Evolutionary conservation across 2,888 invertebrate species (phyloP).

Genomic region (Melieria crassipennis): DNA sequence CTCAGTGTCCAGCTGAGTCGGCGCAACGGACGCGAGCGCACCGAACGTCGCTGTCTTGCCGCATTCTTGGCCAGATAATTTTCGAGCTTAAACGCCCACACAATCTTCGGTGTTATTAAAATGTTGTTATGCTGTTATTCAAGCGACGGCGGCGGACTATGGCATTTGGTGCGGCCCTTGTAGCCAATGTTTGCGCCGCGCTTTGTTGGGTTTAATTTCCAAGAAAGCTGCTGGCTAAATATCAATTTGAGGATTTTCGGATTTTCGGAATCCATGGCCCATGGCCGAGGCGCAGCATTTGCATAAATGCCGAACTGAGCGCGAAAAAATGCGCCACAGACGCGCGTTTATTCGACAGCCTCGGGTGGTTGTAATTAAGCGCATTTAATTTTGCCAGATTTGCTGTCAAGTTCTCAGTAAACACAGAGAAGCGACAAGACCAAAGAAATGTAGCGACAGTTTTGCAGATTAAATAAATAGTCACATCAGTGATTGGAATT

Average conservation of each 20-base stretch:
- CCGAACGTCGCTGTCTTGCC: constrained; percentile 1
- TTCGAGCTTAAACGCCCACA: constrained; percentile 53
- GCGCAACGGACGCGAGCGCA: not conserved
- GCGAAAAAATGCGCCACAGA: not conserved
- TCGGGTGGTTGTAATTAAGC: not conserved
- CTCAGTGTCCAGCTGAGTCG: constrained; percentile 7
- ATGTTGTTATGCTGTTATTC: constrained; percentile 23
- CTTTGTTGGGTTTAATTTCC: constrained; percentile 27
- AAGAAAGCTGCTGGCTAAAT: constrained; percentile 33
- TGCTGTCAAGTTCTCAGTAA: no score
- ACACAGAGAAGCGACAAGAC: constrained; percentile 13
- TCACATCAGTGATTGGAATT: constrained; percentile 22
- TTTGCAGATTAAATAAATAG: constrained; percentile 15
- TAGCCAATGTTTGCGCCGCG: not conserved
- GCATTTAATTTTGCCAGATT: not conserved
- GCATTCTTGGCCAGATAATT: constrained; percentile 39
- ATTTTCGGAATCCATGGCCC: constrained; percentile 30
- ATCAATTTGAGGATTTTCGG: constrained; percentile 32
- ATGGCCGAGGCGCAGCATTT: constrained; percentile 13
- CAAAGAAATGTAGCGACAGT: constrained; percentile 38
- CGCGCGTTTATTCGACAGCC: not conserved
- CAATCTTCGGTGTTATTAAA: constrained; percentile 41
- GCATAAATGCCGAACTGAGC: constrained; percentile 10
- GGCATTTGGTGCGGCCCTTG: constrained; percentile 9
- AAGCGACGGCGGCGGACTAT: not conserved